phyloP scores from a whole-genome alignment of 2,113 vertebrate species.

The Ammospiza nelsoni region DNA sequence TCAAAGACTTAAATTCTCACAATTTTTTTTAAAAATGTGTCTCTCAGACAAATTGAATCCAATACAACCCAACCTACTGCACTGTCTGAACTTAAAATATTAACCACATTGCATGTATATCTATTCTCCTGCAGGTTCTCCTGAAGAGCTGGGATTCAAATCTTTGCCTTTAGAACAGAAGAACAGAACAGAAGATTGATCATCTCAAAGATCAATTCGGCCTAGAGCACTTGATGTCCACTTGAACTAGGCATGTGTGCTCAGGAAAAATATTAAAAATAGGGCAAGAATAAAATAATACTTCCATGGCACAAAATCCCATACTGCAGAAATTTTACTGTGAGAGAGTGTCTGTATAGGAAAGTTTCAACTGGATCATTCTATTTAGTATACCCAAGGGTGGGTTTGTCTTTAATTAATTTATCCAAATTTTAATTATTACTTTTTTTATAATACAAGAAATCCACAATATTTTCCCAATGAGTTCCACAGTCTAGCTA shows the following conservation, averaged over 20 bases:
- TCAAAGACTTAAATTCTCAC: neutral
- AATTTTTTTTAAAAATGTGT: neutral
- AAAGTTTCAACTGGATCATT: neutral
- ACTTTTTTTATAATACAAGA: neutral
- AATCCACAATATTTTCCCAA: neutral
- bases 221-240: fast-evolving
- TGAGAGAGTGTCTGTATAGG: neutral
- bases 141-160: neutral
- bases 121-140: neutral
- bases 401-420: neutral
- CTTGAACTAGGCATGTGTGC: neutral
- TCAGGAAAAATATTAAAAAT: neutral
- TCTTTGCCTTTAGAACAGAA: neutral
- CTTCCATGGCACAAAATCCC: neutral
- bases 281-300: neutral
- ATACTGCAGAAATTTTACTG: neutral
- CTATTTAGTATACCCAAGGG: neutral
- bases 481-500: neutral
- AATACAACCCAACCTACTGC: neutral
- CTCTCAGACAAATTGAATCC: neutral
- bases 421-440: neutral
- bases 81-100: neutral
- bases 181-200: neutral
- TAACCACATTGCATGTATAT: neutral
- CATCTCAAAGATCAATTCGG: neutral